Percentiles rank a stretch among this genome's conserved stretches.
Evolutionary conservation across 2,888 invertebrate species (phyloP).

Genomic region (Acanthoscelides obtectus): DNA sequence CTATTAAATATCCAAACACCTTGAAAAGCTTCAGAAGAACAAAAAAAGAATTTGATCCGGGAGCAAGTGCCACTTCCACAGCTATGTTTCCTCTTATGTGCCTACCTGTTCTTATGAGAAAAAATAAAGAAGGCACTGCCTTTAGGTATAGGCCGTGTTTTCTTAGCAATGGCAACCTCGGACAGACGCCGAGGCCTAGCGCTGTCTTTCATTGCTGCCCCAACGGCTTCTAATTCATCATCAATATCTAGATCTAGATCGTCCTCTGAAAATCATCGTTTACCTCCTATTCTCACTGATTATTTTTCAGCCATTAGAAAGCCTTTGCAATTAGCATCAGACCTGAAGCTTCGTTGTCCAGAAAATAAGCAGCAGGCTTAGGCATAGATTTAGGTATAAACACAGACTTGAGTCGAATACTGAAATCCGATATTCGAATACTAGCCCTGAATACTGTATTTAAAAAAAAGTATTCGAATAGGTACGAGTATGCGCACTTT

Average conservation of each 20-base stretch:
- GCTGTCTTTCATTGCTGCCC: slow-evolving; percentile 47
- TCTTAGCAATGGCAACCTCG: slow-evolving; percentile 77
- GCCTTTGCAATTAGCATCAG: background rate
- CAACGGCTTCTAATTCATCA: slow-evolving; percentile 43
- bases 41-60: no score
- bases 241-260: slow-evolving; percentile 43
- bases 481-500: no score
- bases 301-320: background rate
- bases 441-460: no score
- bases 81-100: slow-evolving; percentile 45
- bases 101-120: slow-evolving; percentile 89
- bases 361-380: no score
- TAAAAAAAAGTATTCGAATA: no score
- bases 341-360: no score
- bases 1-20: no score
- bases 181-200: slow-evolving; percentile 83
- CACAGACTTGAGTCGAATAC: no score
- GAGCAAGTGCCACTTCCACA: slow-evolving; percentile 45
- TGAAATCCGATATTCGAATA: no score
- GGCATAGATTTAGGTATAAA: no score
- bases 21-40: no score
- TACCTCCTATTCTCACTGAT: slow-evolving; percentile 35
- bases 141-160: slow-evolving; percentile 86
- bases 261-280: slow-evolving; percentile 46
- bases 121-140: slow-evolving; percentile 92